phyloP scores from a whole-genome alignment of 2,888 invertebrate species.

The Apodemia hepburni region DNA sequence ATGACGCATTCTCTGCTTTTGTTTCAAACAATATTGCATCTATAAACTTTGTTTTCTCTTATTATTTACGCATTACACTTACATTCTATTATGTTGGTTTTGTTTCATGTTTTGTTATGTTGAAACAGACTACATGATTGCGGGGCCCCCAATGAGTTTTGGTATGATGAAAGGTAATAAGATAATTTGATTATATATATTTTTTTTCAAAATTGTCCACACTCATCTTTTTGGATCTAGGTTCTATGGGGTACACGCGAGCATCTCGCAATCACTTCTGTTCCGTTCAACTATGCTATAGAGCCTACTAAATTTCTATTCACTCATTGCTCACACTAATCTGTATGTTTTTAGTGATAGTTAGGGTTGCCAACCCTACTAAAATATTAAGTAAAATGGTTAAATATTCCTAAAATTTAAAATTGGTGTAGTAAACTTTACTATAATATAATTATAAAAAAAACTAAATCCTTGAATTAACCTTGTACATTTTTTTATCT shows the following conservation, averaged over 20 bases:
- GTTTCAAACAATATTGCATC: constrained; percentile 47
- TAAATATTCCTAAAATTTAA: constrained; percentile 22
- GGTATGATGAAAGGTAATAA: constrained; percentile 93
- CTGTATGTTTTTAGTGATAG: constrained; percentile 34
- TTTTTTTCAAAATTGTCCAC: constrained; percentile 64
- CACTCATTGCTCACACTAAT: constrained; percentile 57
- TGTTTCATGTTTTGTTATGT: constrained; percentile 87
- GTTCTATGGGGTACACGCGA: constrained; percentile 46
- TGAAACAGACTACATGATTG: constrained; percentile 84
- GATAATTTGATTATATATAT: constrained; percentile 48
- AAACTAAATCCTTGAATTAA: not conserved
- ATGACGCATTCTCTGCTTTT: constrained; percentile 68
- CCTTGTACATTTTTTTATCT: not conserved
- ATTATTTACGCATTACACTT: constrained; percentile 72
- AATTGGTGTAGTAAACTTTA: too few relatives aligned
- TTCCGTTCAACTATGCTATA: constrained; percentile 41
- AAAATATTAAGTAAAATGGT: too few relatives aligned
- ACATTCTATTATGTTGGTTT: constrained; percentile 85
- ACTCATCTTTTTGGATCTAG: constrained; percentile 60
- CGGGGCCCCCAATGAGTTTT: constrained; percentile 91
- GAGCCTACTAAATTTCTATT: constrained; percentile 57
- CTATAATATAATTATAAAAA: not conserved
- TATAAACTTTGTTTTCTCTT: constrained; percentile 53
- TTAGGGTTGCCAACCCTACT: constrained; percentile 22
- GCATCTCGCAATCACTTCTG: constrained; percentile 44